Conservation (phyloP, 1,140 invertebrate genomes). For the Rhyzopertha dominica region DNA sequence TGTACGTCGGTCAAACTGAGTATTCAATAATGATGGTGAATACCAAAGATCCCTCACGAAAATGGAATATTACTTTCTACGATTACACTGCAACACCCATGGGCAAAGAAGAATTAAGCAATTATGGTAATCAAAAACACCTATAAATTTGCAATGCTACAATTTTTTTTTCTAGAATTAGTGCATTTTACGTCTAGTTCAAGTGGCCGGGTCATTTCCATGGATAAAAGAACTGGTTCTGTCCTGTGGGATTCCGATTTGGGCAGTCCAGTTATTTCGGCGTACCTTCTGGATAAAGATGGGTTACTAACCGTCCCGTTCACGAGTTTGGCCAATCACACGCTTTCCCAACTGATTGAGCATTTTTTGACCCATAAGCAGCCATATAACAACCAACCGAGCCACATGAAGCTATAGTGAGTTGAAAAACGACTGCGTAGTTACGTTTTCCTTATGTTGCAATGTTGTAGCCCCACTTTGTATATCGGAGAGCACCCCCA, state of each 20-base stretch:
- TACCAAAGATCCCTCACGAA: slow-evolving; percentile 66
- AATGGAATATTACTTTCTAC: slow-evolving; percentile 95
- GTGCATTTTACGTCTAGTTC: slow-evolving; percentile 86
- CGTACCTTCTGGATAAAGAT: slow-evolving; percentile 75
- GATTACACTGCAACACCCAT: slow-evolving; percentile 77
- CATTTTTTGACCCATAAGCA: slow-evolving; percentile 29
- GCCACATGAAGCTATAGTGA: slow-evolving; percentile 72
- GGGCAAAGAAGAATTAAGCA: slow-evolving; percentile 64
- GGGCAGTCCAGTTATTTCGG: slow-evolving; percentile 84
- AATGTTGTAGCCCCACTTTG: slow-evolving; percentile 72
- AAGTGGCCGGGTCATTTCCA: slow-evolving; percentile 77
- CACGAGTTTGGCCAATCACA: slow-evolving; percentile 82
- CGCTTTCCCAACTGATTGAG: slow-evolving; percentile 51
- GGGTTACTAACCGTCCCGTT: slow-evolving; percentile 84
- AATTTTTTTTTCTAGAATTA: slow-evolving; percentile 57
- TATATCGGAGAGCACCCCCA: slow-evolving; percentile 88
- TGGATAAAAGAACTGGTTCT: slow-evolving; percentile 66
- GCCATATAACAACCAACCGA: slow-evolving; percentile 48
- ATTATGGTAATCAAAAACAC: slow-evolving; percentile 66
- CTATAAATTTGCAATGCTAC: neutral
- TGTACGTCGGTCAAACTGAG: slow-evolving; percentile 82
- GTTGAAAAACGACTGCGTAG: slow-evolving; percentile 37
- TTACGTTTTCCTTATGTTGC: too few relatives aligned
- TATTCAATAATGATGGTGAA: slow-evolving; percentile 95
- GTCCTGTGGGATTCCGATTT: slow-evolving; percentile 83